Evolutionary conservation across 64 coral and sea anemone genomes (phyloP).

Genomic region (Catalaphyllia jardinei): DNA sequence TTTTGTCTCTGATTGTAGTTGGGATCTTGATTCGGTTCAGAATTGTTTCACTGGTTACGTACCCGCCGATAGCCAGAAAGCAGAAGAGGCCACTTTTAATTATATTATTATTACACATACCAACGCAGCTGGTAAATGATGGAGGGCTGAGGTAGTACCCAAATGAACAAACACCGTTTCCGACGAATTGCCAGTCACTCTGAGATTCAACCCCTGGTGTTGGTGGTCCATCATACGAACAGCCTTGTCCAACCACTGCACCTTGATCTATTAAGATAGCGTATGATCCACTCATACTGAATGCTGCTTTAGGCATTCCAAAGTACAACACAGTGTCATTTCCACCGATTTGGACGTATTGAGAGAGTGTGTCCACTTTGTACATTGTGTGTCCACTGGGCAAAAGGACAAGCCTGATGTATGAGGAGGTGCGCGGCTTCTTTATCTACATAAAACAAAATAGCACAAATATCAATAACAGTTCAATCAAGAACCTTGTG

Average conservation of each 20-base stretch:
- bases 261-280: slow-evolving; percentile 21
- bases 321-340: not conserved
- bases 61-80: no score
- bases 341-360: not conserved
- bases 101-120: not conserved
- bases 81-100: no score
- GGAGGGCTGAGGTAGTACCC: not conserved
- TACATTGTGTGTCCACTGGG: not conserved
- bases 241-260: slow-evolving; percentile 23
- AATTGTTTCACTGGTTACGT: no score
- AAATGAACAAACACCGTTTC: not conserved
- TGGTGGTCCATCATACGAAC: not conserved
- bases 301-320: not conserved
- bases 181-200: not conserved
- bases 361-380: slow-evolving; percentile 6
- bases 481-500: not conserved
- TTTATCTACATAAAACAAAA: slow-evolving; percentile 8
- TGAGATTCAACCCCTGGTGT: not conserved
- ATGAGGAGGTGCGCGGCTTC: not conserved
- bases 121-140: not conserved
- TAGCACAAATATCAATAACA: not conserved
- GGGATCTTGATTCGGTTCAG: no score
- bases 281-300: slow-evolving; percentile 27
- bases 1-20: no score
- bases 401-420: slow-evolving; percentile 6